Evolutionary conservation across 2,113 vertebrate species (phyloP).

Genomic region (Takifugu flavidus): DNA sequence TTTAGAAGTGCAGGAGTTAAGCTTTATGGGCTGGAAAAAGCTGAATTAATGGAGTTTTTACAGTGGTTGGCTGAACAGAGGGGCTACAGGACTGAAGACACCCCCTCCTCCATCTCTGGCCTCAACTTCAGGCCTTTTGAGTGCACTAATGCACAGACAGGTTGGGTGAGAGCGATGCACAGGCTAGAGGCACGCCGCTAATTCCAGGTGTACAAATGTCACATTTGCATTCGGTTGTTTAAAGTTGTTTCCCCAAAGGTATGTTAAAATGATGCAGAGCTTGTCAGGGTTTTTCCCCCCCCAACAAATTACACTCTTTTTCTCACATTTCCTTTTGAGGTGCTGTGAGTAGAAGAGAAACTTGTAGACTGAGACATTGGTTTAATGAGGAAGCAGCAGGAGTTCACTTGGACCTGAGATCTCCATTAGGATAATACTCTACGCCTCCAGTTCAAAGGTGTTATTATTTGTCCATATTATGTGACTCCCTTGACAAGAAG

Average conservation of each 20-base stretch:
- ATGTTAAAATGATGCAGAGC: no score
- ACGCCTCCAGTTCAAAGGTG: slow-evolving; percentile 47
- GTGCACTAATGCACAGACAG: neutral
- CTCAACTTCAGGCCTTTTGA: slow-evolving; percentile 6
- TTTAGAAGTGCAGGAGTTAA: slow-evolving; percentile 21
- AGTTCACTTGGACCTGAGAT: slow-evolving; percentile 7
- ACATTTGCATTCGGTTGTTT: neutral
- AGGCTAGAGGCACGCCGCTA: no score
- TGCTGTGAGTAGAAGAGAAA: no score
- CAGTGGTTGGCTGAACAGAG: slow-evolving; percentile 33
- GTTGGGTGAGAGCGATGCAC: neutral
- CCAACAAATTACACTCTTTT: no score
- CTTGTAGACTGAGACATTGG: no score
- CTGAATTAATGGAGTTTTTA: slow-evolving; percentile 57
- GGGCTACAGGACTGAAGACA: slow-evolving; percentile 34
- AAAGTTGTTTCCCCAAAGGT: no score
- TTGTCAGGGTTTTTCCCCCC: no score
- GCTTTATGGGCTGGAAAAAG: slow-evolving; percentile 54
- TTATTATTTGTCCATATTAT: slow-evolving; percentile 32
- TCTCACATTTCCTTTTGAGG: no score
- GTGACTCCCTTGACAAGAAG: slow-evolving; percentile 31
- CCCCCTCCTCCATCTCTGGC: slow-evolving; percentile 2
- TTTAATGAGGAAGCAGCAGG: no score
- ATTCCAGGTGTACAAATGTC: neutral
- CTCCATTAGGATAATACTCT: slow-evolving; percentile 41